phyloP scores from a whole-genome alignment of 2,888 invertebrate genomes.

The Epistrophe grossulariae region DNA sequence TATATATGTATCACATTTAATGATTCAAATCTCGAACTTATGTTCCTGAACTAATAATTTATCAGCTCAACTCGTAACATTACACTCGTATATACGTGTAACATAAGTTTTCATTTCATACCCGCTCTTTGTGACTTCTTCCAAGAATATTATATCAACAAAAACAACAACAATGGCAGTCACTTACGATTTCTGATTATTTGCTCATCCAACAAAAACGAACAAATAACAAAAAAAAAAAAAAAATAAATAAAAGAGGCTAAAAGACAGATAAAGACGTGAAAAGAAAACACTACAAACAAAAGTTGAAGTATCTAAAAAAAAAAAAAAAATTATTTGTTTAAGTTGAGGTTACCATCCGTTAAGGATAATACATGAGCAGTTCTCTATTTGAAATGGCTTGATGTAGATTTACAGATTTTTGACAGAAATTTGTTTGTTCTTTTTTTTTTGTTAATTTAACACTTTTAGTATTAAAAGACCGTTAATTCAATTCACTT shows the following conservation, averaged over 20 bases:
- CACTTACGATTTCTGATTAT: constrained; percentile 61
- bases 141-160: constrained; percentile 4
- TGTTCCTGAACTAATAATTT: constrained; percentile 9
- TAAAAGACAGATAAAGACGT: constrained; percentile 20
- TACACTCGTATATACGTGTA: too few species aligned
- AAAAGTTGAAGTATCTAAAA: neutral
- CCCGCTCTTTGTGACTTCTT: constrained; percentile 7
- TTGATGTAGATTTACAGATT: too few species aligned
- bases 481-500: too few species aligned
- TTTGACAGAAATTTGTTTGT: too few species aligned
- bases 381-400: neutral
- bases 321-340: neutral
- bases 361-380: neutral
- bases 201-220: constrained; percentile 55
- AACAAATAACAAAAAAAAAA: constrained; percentile 38
- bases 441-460: too few species aligned
- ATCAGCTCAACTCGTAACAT: neutral
- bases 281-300: constrained; percentile 10
- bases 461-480: too few species aligned
- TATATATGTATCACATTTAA: neutral
- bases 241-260: constrained; percentile 16
- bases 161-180: constrained; percentile 57
- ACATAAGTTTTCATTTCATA: constrained; percentile 5
- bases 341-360: constrained; percentile 3
- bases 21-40: neutral